phyloP scores from a whole-genome alignment of 2,797 vertebrate genomes.

The Apodemus agrarius region DNA sequence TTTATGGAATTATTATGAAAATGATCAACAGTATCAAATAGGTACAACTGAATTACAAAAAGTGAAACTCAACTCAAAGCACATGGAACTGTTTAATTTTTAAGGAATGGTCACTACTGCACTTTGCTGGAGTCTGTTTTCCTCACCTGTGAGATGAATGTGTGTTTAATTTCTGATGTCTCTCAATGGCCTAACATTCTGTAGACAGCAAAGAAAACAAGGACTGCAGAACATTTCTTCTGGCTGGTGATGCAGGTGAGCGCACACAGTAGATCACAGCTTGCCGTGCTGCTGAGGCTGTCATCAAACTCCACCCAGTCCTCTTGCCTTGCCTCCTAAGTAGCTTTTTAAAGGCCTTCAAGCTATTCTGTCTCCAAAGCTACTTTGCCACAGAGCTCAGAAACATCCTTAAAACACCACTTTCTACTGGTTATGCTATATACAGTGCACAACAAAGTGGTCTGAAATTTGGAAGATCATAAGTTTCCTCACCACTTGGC shows the following conservation, averaged over 20 bases:
- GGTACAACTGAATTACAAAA: slow-evolving; percentile 39
- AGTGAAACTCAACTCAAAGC: neutral
- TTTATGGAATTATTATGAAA: slow-evolving; percentile 44
- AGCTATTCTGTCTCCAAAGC: slow-evolving; percentile 34
- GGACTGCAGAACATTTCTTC: neutral
- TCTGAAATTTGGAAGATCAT: slow-evolving; percentile 39
- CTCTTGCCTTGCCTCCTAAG: neutral
- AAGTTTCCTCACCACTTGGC: neutral
- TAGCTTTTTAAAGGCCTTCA: neutral
- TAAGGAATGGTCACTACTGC: neutral
- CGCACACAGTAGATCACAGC: neutral
- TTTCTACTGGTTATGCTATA: slow-evolving; percentile 9
- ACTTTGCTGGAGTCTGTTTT: slow-evolving; percentile 19
- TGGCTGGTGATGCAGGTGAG: neutral
- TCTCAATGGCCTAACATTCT: slow-evolving; percentile 7
- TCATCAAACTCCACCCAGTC: neutral
- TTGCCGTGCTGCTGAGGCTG: neutral
- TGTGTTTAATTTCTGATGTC: slow-evolving; percentile 27
- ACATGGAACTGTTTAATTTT: neutral
- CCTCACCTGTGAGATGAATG: slow-evolving; percentile 37
- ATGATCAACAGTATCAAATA: slow-evolving; percentile 5
- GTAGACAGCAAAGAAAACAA: slow-evolving; percentile 33
- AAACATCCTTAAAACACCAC: slow-evolving; percentile 41
- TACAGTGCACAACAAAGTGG: neutral
- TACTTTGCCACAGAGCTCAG: slow-evolving; percentile 4